These are phyloP conservation scores for Panopea generosa DNA, from an alignment of 2,888 invertebrate genomes.

Conservation along the genomic window DNA sequence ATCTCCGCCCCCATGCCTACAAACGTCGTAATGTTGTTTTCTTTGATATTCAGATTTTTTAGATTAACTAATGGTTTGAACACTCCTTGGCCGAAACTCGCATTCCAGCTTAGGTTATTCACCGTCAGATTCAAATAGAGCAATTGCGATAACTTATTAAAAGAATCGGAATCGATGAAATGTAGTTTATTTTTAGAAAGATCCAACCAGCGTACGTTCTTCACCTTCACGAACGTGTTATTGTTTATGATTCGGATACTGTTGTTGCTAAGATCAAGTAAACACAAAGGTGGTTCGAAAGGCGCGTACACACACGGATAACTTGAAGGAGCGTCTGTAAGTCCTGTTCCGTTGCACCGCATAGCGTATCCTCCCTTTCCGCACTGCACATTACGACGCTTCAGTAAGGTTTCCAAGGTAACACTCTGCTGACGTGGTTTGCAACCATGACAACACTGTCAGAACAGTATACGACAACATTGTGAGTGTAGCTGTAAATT, in stretches of 20 bases:
- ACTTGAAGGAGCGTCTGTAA: neutral
- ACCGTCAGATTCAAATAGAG: conserved; percentile 4
- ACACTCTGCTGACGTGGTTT: no score
- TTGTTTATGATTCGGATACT: neutral
- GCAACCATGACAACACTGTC: no score
- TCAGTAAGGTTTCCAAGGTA: no score
- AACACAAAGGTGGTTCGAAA: conserved; percentile 9
- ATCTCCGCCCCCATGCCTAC: conserved; percentile 11
- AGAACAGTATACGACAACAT: no score
- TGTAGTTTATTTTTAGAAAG: conserved; percentile 2
- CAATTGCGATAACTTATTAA: neutral
- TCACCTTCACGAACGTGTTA: conserved; percentile 4
- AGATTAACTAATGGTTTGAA: conserved; percentile 18
- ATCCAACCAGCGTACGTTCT: conserved; percentile 11
- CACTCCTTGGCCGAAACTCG: neutral
- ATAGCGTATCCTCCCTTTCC: conserved; percentile 16
- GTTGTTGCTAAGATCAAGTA: conserved; percentile 14
- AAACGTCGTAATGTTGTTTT: conserved; percentile 9
- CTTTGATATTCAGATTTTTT: conserved; percentile 8
- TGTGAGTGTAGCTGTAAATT: no score
- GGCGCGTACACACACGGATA: no score
- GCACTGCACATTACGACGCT: no score
- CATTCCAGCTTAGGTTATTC: neutral
- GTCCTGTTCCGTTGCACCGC: neutral
- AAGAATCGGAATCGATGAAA: neutral